A percentile compares a stretch with the other conserved stretches of the same genome.
Conservation (phyloP, 2,888 invertebrate genomes). For the Aleiodes alternator region DNA sequence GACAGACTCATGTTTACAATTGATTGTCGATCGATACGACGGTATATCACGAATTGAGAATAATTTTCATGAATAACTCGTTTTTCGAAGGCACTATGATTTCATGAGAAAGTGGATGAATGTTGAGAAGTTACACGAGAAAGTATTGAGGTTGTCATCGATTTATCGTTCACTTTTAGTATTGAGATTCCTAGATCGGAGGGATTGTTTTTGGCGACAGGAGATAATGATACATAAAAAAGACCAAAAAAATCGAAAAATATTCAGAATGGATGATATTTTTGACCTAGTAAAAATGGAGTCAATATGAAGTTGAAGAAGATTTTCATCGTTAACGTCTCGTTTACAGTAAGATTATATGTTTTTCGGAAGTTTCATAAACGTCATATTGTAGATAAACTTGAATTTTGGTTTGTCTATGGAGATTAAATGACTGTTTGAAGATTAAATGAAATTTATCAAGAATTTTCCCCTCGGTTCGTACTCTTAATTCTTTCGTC, state of each 20-base stretch:
- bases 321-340: slow-evolving; percentile 18
- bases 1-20: not conserved
- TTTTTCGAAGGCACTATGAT: slow-evolving; percentile 44
- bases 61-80: slow-evolving; percentile 39
- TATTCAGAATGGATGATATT: too few relatives aligned
- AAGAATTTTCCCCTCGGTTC: not conserved
- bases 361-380: not conserved
- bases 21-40: not conserved
- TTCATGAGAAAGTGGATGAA: slow-evolving; percentile 52
- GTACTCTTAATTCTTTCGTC: not conserved
- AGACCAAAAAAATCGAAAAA: too few relatives aligned
- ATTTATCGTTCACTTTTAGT: slow-evolving; percentile 65
- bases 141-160: slow-evolving; percentile 57
- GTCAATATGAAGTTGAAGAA: not conserved
- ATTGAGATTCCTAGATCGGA: too few relatives aligned
- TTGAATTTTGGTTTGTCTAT: not conserved
- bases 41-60: slow-evolving; percentile 34
- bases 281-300: too few relatives aligned
- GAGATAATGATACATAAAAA: too few relatives aligned
- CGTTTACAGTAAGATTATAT: slow-evolving; percentile 5
- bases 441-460: too few relatives aligned
- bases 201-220: not conserved
- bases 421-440: not conserved
- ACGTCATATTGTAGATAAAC: not conserved
- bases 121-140: slow-evolving; percentile 40